Evolutionary conservation across 2,888 invertebrate genomes (phyloP), one percentile per base, ranked within the genome.

Genomic region (Clepsis dumicolana): DNA sequence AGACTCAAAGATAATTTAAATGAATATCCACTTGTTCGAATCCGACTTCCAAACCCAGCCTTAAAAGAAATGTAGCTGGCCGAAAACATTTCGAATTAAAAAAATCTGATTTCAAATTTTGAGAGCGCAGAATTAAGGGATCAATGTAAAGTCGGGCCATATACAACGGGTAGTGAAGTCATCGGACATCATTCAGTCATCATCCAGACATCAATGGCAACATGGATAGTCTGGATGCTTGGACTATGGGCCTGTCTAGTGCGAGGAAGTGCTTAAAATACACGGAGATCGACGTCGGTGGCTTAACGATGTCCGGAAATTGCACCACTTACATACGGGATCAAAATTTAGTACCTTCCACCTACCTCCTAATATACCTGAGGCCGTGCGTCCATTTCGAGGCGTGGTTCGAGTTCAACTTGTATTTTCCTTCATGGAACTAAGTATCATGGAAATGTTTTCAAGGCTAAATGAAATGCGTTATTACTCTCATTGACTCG

Each of bases 141-240:
- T 89, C 84, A 84, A 80, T 81, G 83, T 79, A 86, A 88, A 91
- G 85, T 88, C 86, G 76, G 75, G 81, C 85, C 85, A 90, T 91
- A 91, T 91, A 92, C 91, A 89, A 90, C 87, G 81, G 89, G 90
- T 91, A 92, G 91, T 91, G 88, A 90, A 93, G 91, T 91, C 90
- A 89, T 93, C 92, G 90, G 88, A 90, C n/a, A n/a, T n/a, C n/a
- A n/a, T n/a, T n/a, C n/a, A n/a, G n/a, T n/a, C n/a, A n/a, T n/a
- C n/a, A n/a, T n/a, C n/a, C n/a, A n/a, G n/a, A n/a, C n/a, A n/a
- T n/a, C n/a, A n/a, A n/a, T n/a, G n/a, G n/a, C n/a, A n/a, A 32
- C 1, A 3, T 41, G 38, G 16, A 16, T 41, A 5, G 16, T 16
- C 38, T 41, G 12, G 14, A 35, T 14, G 35, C 35, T 35, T 12